phyloP scores from a whole-genome alignment of 1,140 invertebrate genomes.

The Drosophila virilis region DNA sequence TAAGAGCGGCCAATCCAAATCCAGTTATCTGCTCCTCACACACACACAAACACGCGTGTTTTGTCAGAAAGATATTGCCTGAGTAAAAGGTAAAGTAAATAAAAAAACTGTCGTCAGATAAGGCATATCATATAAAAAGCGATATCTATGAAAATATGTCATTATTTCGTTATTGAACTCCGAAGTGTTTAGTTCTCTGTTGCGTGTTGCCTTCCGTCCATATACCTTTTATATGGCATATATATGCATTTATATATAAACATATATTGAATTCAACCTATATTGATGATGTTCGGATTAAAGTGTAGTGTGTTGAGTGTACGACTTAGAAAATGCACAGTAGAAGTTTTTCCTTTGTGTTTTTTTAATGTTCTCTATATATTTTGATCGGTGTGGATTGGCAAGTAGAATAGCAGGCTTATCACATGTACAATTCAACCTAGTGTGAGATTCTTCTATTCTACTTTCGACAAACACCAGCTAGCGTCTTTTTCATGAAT shows the following conservation, averaged over 20 bases:
- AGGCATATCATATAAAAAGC: slow-evolving; percentile 80
- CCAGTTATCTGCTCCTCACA: slow-evolving; percentile 64
- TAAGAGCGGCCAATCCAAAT: slow-evolving; percentile 76
- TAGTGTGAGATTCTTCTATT: slow-evolving; percentile 81
- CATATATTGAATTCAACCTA: slow-evolving; percentile 1
- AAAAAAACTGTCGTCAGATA: slow-evolving; percentile 66
- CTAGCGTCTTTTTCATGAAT: slow-evolving; percentile 18
- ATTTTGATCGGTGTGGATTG: slow-evolving; percentile 58
- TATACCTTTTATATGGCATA: background rate
- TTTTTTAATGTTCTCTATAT: too few relatives aligned
- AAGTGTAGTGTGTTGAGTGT: background rate
- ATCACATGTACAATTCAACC: slow-evolving; percentile 67
- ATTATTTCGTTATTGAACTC: slow-evolving; percentile 82
- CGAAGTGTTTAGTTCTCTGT: slow-evolving; percentile 58
- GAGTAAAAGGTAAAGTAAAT: slow-evolving; percentile 73
- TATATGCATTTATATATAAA: slow-evolving; percentile 1
- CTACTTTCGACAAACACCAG: slow-evolving; percentile 80
- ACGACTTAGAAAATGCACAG: background rate
- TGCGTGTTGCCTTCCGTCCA: background rate
- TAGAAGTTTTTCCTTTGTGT: background rate
- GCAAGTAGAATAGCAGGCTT: slow-evolving; percentile 83
- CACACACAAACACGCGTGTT: slow-evolving; percentile 22
- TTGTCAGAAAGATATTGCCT: slow-evolving; percentile 38
- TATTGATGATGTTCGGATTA: slow-evolving; percentile 7
- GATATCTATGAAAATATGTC: slow-evolving; percentile 82